These are phyloP conservation scores for Ranitomeya variabilis DNA, from an alignment of 2,113 vertebrate species.

Conservation along the genomic window DNA sequence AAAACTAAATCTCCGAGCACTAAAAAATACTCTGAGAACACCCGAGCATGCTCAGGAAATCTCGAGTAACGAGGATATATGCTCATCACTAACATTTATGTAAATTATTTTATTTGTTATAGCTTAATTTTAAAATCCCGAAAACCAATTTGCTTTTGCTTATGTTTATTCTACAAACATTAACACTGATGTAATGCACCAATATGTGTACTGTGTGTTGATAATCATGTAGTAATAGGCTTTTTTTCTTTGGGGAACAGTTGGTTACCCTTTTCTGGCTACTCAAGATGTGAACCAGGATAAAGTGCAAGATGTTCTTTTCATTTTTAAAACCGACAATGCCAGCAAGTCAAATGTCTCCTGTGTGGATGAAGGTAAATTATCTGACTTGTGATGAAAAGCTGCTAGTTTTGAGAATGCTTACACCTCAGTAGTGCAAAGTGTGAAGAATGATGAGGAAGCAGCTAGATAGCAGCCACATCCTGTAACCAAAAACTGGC, in stretches of 20 bases:
- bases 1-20: too few relatives aligned
- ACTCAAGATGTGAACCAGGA: constrained; percentile 77
- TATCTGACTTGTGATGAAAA: neutral
- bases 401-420: neutral
- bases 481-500: neutral
- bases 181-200: neutral
- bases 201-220: neutral
- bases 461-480: neutral
- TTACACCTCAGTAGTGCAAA: neutral
- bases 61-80: too few relatives aligned
- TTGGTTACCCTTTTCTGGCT: constrained; percentile 79
- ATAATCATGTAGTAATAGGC: neutral
- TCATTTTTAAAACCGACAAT: constrained; percentile 74
- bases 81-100: too few relatives aligned
- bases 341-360: constrained; percentile 69
- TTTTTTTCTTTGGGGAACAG: constrained; percentile 68
- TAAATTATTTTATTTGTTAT: too few relatives aligned
- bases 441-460: neutral
- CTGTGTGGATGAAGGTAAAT: constrained; percentile 77
- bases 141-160: neutral
- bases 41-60: too few relatives aligned
- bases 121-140: too few relatives aligned
- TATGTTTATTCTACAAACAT: neutral
- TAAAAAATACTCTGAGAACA: too few relatives aligned
- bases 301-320: constrained; percentile 84